These are phyloP conservation scores for Alosa sapidissima DNA, from an alignment of 2,797 vertebrate genomes.

Conservation along the genomic window DNA sequence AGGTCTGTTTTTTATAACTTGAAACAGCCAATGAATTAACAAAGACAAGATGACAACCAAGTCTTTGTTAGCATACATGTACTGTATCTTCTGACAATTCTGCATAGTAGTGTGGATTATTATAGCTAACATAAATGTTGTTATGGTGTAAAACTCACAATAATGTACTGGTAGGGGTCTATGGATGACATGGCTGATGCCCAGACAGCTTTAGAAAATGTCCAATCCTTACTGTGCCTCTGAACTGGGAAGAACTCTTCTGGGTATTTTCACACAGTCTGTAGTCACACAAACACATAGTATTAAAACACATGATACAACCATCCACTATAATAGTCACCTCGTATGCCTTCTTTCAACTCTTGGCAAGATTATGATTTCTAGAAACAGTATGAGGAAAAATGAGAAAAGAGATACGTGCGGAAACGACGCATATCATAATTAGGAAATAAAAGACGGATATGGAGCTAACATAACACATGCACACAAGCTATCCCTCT, in stretches of 20 bases:
- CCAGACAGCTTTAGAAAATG: background rate
- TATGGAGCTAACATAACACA: background rate
- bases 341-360: background rate
- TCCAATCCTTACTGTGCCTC: background rate
- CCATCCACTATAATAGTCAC: background rate
- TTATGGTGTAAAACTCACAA: conserved; percentile 78
- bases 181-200: conserved; percentile 81
- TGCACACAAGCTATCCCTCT: background rate
- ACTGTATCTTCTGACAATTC: background rate
- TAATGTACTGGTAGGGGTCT: conserved; percentile 89
- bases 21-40: no score
- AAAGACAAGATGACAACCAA: no score
- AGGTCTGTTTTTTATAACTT: no score
- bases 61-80: background rate
- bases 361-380: background rate
- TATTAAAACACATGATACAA: background rate
- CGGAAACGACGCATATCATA: no score
- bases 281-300: background rate
- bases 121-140: background rate
- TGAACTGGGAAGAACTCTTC: background rate
- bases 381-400: background rate
- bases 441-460: no score
- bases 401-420: no score
- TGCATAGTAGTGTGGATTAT: background rate
- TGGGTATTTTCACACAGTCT: conserved; percentile 2